phyloP scores from a whole-genome alignment of 1,140 invertebrate genomes.

The Cryptotermes secundus region DNA sequence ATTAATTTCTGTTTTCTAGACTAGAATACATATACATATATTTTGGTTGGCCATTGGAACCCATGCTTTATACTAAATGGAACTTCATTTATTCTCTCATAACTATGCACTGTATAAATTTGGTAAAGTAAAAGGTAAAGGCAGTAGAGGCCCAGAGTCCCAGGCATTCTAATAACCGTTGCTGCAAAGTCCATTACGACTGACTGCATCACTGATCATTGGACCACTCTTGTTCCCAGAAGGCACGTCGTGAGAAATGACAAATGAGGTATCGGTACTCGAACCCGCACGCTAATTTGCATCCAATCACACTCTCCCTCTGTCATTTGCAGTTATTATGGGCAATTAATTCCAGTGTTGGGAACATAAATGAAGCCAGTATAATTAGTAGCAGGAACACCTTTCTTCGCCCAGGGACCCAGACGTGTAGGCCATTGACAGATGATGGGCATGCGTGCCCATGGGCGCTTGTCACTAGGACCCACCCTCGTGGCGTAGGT shows the following conservation, averaged over 20 bases:
- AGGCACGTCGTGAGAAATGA: background rate
- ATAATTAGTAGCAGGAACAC: background rate
- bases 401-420: slow-evolving; percentile 12
- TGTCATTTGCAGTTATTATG: background rate
- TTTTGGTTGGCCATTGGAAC: no score
- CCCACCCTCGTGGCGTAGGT: background rate
- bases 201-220: background rate
- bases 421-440: slow-evolving; percentile 1
- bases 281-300: background rate
- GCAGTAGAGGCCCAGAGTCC: background rate
- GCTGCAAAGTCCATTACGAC: background rate
- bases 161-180: background rate
- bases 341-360: background rate
- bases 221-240: background rate
- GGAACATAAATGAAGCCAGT: slow-evolving; percentile 1
- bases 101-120: background rate
- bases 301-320: slow-evolving; percentile 9
- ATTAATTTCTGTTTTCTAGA: no score
- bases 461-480: background rate
- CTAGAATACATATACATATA: no score
- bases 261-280: background rate
- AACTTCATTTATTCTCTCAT: no score
- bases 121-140: background rate
- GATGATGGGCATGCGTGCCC: background rate
- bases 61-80: no score